Conservation (phyloP, 1,140 invertebrate species). For the Penaeus chinensis region DNA sequence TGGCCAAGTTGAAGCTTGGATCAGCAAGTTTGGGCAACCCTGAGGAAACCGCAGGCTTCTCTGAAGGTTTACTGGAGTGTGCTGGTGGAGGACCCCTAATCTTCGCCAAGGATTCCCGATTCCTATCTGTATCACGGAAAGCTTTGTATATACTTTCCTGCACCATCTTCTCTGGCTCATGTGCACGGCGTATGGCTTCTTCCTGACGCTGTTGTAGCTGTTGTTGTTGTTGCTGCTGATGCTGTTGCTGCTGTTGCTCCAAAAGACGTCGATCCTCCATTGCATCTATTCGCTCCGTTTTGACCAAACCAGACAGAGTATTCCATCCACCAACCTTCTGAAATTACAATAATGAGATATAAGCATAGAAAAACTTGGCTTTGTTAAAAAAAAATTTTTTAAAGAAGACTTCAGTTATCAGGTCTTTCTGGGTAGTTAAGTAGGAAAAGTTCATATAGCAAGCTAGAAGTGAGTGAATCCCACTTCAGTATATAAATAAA, state of each 20-base stretch:
- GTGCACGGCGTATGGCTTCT: conserved; percentile 52
- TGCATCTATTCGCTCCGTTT: conserved; percentile 35
- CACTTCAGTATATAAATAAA: too few species aligned
- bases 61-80: conserved; percentile 50
- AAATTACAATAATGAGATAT: conserved; percentile 9
- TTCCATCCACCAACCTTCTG: conserved; percentile 61
- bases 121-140: conserved; percentile 52
- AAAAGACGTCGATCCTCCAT: conserved; percentile 56
- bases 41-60: conserved; percentile 44
- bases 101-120: conserved; percentile 34
- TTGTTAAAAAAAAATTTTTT: too few species aligned
- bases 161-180: conserved; percentile 59
- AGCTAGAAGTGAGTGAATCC: too few species aligned
- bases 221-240: conserved; percentile 37
- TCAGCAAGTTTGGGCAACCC: conserved; percentile 53
- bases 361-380: too few species aligned
- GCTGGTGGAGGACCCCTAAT: conserved; percentile 56
- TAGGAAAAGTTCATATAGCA: too few species aligned
- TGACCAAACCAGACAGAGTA: conserved; percentile 30
- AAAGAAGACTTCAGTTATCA: too few species aligned
- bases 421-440: too few species aligned
- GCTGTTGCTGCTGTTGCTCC: conserved; percentile 50
- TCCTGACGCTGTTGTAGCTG: conserved; percentile 48
- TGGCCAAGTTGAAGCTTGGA: conserved; percentile 49
- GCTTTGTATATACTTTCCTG: conserved; percentile 61